phyloP scores from a whole-genome alignment of 2,797 vertebrate species.

The Ataeniobius toweri region DNA sequence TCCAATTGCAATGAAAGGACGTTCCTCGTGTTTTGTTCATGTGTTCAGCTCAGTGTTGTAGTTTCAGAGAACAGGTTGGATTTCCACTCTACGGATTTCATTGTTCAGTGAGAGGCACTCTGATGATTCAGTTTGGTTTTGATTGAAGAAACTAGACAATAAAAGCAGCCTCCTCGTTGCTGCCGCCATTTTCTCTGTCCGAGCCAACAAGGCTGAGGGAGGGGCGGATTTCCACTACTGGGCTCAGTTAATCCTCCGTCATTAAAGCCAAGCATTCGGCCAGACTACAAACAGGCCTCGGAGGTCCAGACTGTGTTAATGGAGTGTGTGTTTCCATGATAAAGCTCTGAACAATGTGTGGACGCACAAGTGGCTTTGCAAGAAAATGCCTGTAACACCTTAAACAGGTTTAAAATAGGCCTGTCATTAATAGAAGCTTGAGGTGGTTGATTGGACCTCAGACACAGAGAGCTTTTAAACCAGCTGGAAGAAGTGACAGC shows the following conservation, averaged over 20 bases:
- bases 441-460: constrained; percentile 5
- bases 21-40: background rate
- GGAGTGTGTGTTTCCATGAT: constrained; percentile 27
- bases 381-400: constrained; percentile 10
- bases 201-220: constrained; percentile 6
- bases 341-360: constrained; percentile 23
- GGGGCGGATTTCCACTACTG: background rate
- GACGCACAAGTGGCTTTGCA: constrained; percentile 18
- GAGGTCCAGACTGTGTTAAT: constrained; percentile 16
- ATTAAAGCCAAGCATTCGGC: constrained; percentile 7
- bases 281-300: constrained; percentile 18
- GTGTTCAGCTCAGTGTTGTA: background rate
- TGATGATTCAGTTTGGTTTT: background rate
- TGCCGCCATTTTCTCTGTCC: background rate
- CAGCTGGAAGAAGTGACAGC: background rate
- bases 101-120: background rate
- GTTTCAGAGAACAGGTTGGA: background rate
- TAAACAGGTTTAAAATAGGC: constrained; percentile 1
- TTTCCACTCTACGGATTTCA: background rate
- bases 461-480: constrained; percentile 10
- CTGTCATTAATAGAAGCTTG: background rate
- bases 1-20: background rate
- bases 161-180: background rate
- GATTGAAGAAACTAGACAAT: background rate
- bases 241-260: constrained; percentile 5